phyloP scores from a whole-genome alignment of 2,888 invertebrate species.

The Hydroisotoma schaefferi region DNA sequence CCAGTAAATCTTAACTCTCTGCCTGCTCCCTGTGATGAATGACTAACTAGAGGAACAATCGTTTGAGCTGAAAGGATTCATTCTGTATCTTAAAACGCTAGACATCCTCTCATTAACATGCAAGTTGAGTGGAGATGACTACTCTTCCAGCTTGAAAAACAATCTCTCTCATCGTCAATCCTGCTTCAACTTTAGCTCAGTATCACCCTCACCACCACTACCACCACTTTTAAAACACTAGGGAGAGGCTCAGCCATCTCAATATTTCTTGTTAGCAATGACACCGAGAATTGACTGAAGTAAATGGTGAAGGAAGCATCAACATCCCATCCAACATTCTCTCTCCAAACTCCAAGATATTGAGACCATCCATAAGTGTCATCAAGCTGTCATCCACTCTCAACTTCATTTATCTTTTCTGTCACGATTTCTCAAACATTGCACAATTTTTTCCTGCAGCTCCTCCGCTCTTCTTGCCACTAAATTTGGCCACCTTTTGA shows the following conservation, averaged over 20 bases:
- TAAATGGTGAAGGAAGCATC: slow-evolving; percentile 25
- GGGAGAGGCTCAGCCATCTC: slow-evolving; percentile 8
- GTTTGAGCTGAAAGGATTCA: background rate
- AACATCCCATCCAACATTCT: slow-evolving; percentile 26
- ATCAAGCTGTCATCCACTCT: slow-evolving; percentile 48
- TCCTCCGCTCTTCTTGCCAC: slow-evolving; percentile 22
- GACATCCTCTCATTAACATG: slow-evolving; percentile 10
- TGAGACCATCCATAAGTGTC: slow-evolving; percentile 48
- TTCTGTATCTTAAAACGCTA: background rate
- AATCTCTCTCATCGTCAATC: slow-evolving; percentile 5
- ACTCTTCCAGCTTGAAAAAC: slow-evolving; percentile 6
- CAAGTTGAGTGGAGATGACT: slow-evolving; percentile 12
- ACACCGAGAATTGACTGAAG: slow-evolving; percentile 8
- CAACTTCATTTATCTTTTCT: slow-evolving; percentile 49
- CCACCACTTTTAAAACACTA: background rate
- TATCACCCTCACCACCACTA: background rate
- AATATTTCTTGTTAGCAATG: slow-evolving; percentile 19
- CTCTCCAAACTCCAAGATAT: slow-evolving; percentile 23
- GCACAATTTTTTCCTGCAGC: slow-evolving; percentile 39
- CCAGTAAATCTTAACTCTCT: too few relatives aligned
- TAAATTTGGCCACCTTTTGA: slow-evolving; percentile 41
- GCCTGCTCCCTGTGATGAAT: too few relatives aligned
- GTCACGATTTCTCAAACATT: slow-evolving; percentile 48
- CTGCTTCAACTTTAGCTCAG: background rate
- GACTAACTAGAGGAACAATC: background rate